Base-by-base conservation (phyloP, 2,888 invertebrate species). In the Callinectes sapidus region DNA sequence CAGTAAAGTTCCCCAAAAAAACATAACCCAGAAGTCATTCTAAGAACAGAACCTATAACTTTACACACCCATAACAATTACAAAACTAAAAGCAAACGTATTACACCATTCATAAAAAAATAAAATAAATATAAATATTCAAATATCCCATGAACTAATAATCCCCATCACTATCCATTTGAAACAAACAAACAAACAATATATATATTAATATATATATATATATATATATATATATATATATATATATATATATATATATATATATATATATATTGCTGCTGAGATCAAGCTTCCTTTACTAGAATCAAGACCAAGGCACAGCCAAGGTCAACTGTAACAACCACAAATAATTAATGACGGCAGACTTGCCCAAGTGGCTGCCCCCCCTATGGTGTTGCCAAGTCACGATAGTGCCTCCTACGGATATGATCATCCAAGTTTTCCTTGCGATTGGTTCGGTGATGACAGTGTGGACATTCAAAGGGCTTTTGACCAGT, bases 381-480 rank as follows among this genome's bases (percentile, higher is more conserved):
- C 42, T 89, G 71, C 71, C 61, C 71, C 61, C 71, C 32, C 39
- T 86, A 54, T 66, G 86, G 55, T 71, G 77, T 91, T 13, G 54
- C 88, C 81, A 55, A 23, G 48, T 88, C 77, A 55, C 71, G 71
- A 39, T 54, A 88, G 54, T 94, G 94, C 54, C 93, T 89, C 85
- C 93, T 93, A 66, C 93, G 91, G 32, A 94, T 91, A 71, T 94
- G 94, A 86, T 93, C 93, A 32, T 93, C 91, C 88, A 94, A 89
- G 90, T 94, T 94, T 48, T 93, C 94, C 71, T 94, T 94, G 90
- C 94, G 93, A 87, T 94, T 94, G 6, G 94, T 91, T 71, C 90
- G 87, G 91, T 94, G 94, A 14, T 93, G 92, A 89, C 94, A 94
- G 90, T 94, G 92, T 14, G 94, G 94, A 90, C 94, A 94, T 55